Conservation (phyloP, 2,113 vertebrate genomes). For the Chrysochloris asiatica region DNA sequence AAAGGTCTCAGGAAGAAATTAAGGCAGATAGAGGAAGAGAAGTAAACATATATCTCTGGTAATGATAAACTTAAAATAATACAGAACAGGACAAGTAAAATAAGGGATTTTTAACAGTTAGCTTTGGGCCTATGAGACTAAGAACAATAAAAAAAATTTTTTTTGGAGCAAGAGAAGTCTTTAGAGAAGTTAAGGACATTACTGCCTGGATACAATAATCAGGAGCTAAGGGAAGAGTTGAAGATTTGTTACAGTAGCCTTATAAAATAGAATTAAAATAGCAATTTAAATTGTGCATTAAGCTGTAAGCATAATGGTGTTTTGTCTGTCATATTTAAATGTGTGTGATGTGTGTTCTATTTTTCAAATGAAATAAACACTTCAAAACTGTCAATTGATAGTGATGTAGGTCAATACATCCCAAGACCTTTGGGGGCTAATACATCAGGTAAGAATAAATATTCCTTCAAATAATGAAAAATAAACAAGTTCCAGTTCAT, state of each 20-base stretch:
- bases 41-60: not conserved
- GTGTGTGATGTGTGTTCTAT: not conserved
- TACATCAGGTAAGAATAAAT: constrained; percentile 51
- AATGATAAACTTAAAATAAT: not conserved
- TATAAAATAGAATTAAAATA: not conserved
- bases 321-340: constrained; percentile 32
- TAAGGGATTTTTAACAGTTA: constrained; percentile 9
- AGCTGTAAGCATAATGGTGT: not conserved
- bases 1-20: constrained; percentile 7
- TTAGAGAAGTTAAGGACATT: not conserved
- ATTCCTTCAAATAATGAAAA: constrained; percentile 56
- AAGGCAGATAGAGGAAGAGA: not conserved
- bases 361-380: constrained; percentile 50
- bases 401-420: not conserved
- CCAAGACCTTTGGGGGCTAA: not conserved
- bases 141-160: constrained; percentile 16
- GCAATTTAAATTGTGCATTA: not conserved
- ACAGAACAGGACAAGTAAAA: not conserved
- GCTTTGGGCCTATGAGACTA: not conserved
- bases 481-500: constrained; percentile 65
- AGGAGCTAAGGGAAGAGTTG: not conserved
- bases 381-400: constrained; percentile 45
- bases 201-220: not conserved
- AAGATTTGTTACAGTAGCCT: not conserved
- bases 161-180: not conserved